Evolutionary conservation across 2,888 invertebrate species (phyloP), one percentile per base, ranked within the genome.

Genomic region (Cryptosula pallasiana): DNA sequence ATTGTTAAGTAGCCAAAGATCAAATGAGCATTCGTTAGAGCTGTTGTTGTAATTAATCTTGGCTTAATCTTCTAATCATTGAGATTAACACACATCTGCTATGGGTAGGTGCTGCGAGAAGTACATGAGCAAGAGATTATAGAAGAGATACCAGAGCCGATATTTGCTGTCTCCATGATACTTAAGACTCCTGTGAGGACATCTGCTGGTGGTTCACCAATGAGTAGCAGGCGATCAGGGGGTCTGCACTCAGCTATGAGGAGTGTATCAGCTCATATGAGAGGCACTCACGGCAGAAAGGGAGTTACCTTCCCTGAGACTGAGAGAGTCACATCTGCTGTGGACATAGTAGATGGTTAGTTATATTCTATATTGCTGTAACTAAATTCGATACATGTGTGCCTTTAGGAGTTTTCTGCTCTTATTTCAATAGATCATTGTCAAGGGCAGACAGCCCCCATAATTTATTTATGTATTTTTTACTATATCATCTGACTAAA

Each of bases 31-130:
- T n/a, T n/a, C n/a, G n/a, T n/a, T n/a, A n/a, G n/a, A n/a, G n/a
- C n/a, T n/a, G n/a, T n/a, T n/a, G n/a, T n/a, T n/a, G n/a, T n/a
- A n/a, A n/a, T n/a, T n/a, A n/a, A n/a, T n/a, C n/a, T n/a, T n/a
- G n/a, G n/a, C n/a, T n/a, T n/a, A n/a, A n/a, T n/a, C n/a, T n/a
- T n/a, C n/a, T n/a, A n/a, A n/a, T n/a, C n/a, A n/a, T n/a, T n/a
- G n/a, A n/a, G n/a, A n/a, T n/a, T n/a, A n/a, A n/a, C n/a, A n/a
- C n/a, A n/a, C n/a, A n/a, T n/a, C n/a, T n/a, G n/a, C n/a, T n/a
- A n/a, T n/a, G n/a, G 5, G 45, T 72, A 82, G 82, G 79, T 82
- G 29, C 73, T 82, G 71, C 78, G 81, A n/a, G 81, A 83, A 73
- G 78, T 82, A 58, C 76, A 76, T 32, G 77, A 79, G 58, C 76